A percentile compares a stretch with the other conserved stretches of the same genome.
Evolutionary conservation across 2,888 invertebrate genomes (phyloP).

Genomic region (Papilio protenor): DNA sequence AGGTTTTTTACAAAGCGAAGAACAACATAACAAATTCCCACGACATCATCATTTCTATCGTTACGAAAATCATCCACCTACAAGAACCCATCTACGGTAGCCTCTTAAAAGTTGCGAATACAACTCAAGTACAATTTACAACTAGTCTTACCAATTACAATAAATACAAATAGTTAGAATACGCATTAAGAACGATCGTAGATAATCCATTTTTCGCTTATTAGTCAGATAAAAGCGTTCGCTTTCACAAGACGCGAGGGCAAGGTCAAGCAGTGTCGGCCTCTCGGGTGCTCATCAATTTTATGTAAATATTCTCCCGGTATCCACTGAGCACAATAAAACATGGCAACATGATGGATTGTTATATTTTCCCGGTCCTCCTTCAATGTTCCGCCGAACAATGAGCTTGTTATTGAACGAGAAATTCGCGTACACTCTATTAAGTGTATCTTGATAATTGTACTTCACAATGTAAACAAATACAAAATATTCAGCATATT

Average conservation of each 20-base stretch:
- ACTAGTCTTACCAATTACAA: neutral
- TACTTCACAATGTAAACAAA: neutral
- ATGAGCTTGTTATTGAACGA: slow-evolving; percentile 41
- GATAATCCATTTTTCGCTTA: slow-evolving; percentile 68
- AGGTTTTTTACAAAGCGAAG: neutral
- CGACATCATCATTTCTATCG: neutral
- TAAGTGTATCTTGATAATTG: slow-evolving; percentile 19
- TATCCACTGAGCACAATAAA: slow-evolving; percentile 72
- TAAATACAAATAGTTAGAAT: slow-evolving; percentile 29
- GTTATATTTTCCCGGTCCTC: slow-evolving; percentile 61
- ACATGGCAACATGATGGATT: slow-evolving; percentile 74
- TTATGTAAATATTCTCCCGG: slow-evolving; percentile 77
- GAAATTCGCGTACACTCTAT: slow-evolving; percentile 16
- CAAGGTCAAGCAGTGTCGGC: slow-evolving; percentile 73
- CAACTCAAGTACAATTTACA: neutral
- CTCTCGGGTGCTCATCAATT: slow-evolving; percentile 74
- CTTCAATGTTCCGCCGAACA: slow-evolving; percentile 42
- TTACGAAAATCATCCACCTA: slow-evolving; percentile 10
- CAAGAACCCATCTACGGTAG: neutral
- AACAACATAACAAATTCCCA: neutral
- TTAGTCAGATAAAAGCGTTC: slow-evolving; percentile 57
- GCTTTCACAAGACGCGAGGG: slow-evolving; percentile 64
- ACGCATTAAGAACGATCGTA: slow-evolving; percentile 13
- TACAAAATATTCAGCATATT: neutral
- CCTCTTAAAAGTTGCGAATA: slow-evolving; percentile 13